phyloP scores from a whole-genome alignment of 1,140 invertebrate species.

The Periplaneta americana region DNA sequence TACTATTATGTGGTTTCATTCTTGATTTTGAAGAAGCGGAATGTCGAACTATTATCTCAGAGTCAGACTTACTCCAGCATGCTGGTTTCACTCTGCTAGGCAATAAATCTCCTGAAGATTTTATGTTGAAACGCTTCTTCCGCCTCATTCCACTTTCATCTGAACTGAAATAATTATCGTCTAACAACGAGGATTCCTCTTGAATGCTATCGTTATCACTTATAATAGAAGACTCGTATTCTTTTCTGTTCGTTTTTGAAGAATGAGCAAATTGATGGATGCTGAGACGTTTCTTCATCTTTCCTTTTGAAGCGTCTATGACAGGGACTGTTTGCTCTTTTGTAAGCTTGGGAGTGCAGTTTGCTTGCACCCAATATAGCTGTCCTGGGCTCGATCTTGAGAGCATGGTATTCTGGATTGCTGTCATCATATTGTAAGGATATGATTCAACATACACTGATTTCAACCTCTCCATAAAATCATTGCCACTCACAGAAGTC shows the following conservation, averaged over 20 bases:
- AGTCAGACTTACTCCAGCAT: neutral
- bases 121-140: neutral
- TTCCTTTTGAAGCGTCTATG: neutral
- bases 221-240: neutral
- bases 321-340: neutral
- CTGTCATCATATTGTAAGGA: neutral
- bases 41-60: neutral
- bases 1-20: too few species aligned
- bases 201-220: too few species aligned
- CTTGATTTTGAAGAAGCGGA: neutral
- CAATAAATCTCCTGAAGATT: neutral
- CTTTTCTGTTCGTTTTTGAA: too few species aligned
- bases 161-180: neutral
- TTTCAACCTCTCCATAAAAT: neutral
- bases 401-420: neutral
- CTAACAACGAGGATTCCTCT: neutral
- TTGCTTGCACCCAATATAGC: too few species aligned
- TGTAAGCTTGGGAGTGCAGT: too few species aligned
- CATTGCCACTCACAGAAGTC: neutral
- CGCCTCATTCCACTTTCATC: neutral
- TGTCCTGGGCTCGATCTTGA: neutral
- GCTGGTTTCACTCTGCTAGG: neutral
- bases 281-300: neutral
- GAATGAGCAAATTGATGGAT: neutral
- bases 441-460: neutral